Base-by-base conservation (phyloP, 2,797 vertebrate species). In the Sebastiscus tertius region DNA sequence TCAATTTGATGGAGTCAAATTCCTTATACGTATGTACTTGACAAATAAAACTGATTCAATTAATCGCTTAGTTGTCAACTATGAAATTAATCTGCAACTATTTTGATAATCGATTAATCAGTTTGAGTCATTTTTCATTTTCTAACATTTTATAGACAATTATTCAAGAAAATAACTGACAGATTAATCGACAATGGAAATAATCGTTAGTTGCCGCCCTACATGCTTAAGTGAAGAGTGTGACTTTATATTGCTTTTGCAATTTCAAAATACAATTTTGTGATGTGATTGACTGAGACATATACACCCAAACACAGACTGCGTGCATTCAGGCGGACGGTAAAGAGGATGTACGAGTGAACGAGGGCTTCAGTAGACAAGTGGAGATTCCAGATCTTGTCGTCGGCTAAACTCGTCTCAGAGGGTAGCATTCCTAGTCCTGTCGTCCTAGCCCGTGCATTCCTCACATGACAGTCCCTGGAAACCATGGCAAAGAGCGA, bases 401-500 rank as follows among this genome's bases (percentile, higher is more conserved):
- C 61, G 60, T 85, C 61, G 60, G 91, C 92, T 88, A 94, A 95
- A 85, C 85, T 92, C 7, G 82, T 92, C 89, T 86, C 94, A 86
- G 95, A 94, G 95, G 94, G 94, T 95, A 95, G 79, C 95, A 96
- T 97, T 97, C 96, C 95, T 89, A 75, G 71, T 92, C 95, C 88
- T 87, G 96, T 95, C 94, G 93, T 95, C 94, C 94, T 94, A 81
- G 91, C 91, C 64, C 69, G 73, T 92, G 91, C 96, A 97, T 98
- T 97, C 97, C 95, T 97, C 93, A 94, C 95, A 96, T 97, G 96
- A 95, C 95, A 95, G 91, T 95, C 87, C 87, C 33, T 97, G 94
- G 96, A 97, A 97, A 97, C 95, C 94, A 82, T 95, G 94, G 94
- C 93, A 93, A 96, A 95, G 93, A 89, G 80, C 80, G 92, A 92